Evolutionary conservation across 2,888 invertebrate species (phyloP).

Genomic region (Dolichopus griseipennis): DNA sequence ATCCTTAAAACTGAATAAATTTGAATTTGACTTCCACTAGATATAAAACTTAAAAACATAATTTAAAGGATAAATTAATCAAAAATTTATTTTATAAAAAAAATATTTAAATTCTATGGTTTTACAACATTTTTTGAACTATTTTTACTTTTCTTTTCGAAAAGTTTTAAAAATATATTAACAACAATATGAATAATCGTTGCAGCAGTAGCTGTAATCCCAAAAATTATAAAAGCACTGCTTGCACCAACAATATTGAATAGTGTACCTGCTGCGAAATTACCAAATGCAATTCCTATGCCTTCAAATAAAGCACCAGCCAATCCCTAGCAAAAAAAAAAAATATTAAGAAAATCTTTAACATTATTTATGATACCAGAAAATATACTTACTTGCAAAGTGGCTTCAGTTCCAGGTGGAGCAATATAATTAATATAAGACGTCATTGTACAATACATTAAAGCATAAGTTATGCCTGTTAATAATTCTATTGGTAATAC

Average conservation of each 20-base stretch:
- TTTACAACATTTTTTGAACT: neutral
- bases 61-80: too few species aligned
- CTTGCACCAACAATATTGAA: conserved; percentile 53
- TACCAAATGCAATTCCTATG: conserved; percentile 66
- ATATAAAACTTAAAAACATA: too few species aligned
- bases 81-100: too few species aligned
- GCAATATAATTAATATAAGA: conserved; percentile 70
- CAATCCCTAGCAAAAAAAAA: conserved; percentile 49
- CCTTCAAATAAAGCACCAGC: conserved; percentile 78
- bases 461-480: conserved; percentile 74
- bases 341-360: conserved; percentile 4
- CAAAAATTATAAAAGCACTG: conserved; percentile 57
- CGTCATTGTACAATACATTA: conserved; percentile 73
- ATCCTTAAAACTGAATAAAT: too few species aligned
- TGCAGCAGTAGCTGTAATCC: conserved; percentile 46
- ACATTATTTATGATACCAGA: conserved; percentile 7
- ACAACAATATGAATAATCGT: neutral
- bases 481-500: conserved; percentile 68
- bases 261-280: conserved; percentile 58
- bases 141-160: neutral
- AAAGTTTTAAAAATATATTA: neutral
- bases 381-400: conserved; percentile 52
- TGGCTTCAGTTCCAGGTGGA: conserved; percentile 68
- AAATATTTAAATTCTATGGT: too few species aligned
- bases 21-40: too few species aligned